Evolutionary conservation across 1,140 invertebrate genomes (phyloP).

Genomic region (Pentalonia nigronervosa): DNA sequence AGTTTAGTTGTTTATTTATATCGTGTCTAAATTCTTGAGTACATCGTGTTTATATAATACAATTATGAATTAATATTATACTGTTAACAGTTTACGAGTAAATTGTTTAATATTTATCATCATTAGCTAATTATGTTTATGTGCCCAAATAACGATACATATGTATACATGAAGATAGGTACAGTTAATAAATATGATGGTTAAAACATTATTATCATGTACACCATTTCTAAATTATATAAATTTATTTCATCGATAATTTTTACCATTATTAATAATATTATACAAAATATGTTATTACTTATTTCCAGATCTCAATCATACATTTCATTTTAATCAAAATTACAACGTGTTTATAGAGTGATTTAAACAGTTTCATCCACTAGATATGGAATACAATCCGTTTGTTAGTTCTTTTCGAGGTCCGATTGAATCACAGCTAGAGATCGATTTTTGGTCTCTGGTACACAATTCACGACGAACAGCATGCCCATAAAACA

Average conservation of each 20-base stretch:
- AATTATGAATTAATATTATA: not conserved
- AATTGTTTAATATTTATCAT: not conserved
- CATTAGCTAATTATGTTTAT: not conserved
- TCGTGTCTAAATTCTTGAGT: not conserved
- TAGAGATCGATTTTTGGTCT: constrained; percentile 89
- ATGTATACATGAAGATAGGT: too few species aligned
- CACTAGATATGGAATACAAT: not conserved
- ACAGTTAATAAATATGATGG: not conserved
- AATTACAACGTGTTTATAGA: not conserved
- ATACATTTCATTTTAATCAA: not conserved
- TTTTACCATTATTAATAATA: not conserved
- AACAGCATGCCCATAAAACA: constrained; percentile 78
- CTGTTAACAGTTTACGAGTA: not conserved
- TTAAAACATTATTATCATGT: not conserved
- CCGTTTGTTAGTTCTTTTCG: constrained; percentile 13
- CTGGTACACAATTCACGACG: constrained; percentile 79
- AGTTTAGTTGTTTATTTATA: not conserved
- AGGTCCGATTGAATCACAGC: constrained; percentile 80
- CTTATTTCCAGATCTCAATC: not conserved
- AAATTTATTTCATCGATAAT: not conserved
- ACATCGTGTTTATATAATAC: not conserved
- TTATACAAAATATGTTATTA: not conserved
- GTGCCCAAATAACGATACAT: not conserved
- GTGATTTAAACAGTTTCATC: not conserved
- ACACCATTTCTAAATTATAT: not conserved